phyloP scores from a whole-genome alignment of 2,113 vertebrate genomes.

The Chamaea fasciata region DNA sequence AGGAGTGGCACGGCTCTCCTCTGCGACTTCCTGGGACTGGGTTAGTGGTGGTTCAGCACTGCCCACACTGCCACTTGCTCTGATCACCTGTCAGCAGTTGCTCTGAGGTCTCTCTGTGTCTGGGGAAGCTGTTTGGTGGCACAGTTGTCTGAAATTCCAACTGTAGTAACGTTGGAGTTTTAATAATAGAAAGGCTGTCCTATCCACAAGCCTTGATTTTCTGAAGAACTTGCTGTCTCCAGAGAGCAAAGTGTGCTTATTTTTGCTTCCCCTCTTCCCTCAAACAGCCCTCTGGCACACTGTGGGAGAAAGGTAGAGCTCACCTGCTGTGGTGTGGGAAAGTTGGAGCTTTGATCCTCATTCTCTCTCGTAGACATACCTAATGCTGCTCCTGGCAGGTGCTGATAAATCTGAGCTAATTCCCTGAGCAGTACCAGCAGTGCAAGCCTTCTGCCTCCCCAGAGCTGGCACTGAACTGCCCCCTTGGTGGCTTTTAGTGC shows the following conservation, averaged over 20 bases:
- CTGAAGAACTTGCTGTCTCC: not conserved
- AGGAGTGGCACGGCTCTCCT: not conserved
- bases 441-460: not conserved
- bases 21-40: not conserved
- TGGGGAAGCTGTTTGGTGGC: not conserved
- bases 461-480: not conserved
- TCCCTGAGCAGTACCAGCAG: not conserved
- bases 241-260: not conserved
- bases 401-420: not conserved
- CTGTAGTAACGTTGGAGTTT: not conserved
- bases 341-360: not conserved
- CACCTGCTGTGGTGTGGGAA: not conserved
- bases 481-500: not conserved
- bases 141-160: not conserved
- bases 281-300: not conserved
- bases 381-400: not conserved
- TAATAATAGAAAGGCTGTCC: not conserved
- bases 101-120: not conserved
- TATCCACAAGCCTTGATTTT: not conserved
- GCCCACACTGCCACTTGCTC: accelerated
- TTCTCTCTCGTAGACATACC: not conserved
- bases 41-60: not conserved
- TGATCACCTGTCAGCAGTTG: not conserved
- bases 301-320: not conserved
- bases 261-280: not conserved